Evolutionary conservation across 23 tunicate species (phyloP).

Genomic region (Oikopleura vanhoeffeni): DNA sequence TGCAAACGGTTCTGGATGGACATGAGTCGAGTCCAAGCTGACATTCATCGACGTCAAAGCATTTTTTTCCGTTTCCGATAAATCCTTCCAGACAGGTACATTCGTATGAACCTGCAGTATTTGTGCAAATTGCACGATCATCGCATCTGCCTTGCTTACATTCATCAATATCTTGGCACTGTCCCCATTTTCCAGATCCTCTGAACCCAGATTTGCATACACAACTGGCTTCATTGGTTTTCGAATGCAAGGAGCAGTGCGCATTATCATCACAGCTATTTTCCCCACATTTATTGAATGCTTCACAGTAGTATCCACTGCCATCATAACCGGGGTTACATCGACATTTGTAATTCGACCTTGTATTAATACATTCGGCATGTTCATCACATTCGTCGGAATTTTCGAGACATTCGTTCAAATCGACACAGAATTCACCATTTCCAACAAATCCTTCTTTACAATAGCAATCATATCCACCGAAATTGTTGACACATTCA

Average conservation of each 20-base stretch:
- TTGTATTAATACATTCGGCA: neutral
- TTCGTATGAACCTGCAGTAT: neutral
- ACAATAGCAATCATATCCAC: too few species aligned
- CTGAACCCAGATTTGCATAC: neutral
- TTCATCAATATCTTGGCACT: neutral
- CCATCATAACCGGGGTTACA: neutral
- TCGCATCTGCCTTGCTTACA: neutral
- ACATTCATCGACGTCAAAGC: constrained; percentile 3
- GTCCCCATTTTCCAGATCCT: neutral
- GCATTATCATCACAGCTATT: neutral
- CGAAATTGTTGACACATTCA: too few species aligned
- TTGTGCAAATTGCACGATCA: neutral
- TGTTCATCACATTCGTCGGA: neutral
- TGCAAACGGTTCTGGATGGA: neutral
- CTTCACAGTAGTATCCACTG: neutral
- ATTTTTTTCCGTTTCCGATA: neutral
- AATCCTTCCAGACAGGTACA: neutral
- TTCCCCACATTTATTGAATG: neutral
- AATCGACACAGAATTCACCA: constrained; percentile 11
- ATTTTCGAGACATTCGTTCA: neutral
- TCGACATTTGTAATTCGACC: neutral
- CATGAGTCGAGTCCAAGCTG: neutral
- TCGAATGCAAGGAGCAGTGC: neutral
- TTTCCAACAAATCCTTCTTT: constrained; percentile 15
- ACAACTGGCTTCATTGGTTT: neutral